Evolutionary conservation across 1,140 invertebrate species (phyloP), one percentile per base, ranked within the genome.

Genomic region (Drosophila sproati): DNA sequence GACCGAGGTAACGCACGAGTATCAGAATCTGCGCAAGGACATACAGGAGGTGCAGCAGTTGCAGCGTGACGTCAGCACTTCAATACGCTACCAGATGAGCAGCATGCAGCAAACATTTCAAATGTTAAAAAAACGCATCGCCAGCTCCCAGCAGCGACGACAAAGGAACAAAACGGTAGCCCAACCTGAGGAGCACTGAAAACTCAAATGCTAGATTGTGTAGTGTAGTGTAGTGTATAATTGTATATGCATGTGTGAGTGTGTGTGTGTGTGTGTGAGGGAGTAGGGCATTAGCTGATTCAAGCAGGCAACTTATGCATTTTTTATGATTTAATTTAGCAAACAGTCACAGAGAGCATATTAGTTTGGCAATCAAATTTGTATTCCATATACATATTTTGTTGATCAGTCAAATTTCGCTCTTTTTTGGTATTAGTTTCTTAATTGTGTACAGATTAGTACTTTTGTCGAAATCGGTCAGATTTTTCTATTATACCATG

Each of bases 21-120:
- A 94, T 78, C 93, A 94, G 77, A 93, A 93, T 28, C 85, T 95
- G 48, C 93, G 94, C 52, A 93, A 94, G 91, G 94, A 95, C 83
- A 94, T 95, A 70, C 91, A 93, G 45, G 94, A 95, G 70, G 93
- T 94, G 73, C 94, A 94, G 57, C 94, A 94, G 72, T 80, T 95
- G 54, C 94, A 95, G 74, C 94, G 94, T 77, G 94, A 95, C 90
- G 91, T 94, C 64, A 94, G 94, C 37, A 93, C 93, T 78, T 94
- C 94, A 7, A 92, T 94, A 56, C 91, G 89, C 52, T 91, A 79
- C 75, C 91, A 92, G 37, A 92, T 92, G 91, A 78, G 81, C 51
- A 79, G 57, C 60, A 92, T 92, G 92, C 85, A 91, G 63, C 83
- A 91, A 47, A 92, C 92, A 5, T 92, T 92, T 51, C 81, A 91